Evolutionary conservation across 2,113 vertebrate species (phyloP), one percentile per base, ranked within the genome.

Genomic region (Pseudolaguvia tuberculata): DNA sequence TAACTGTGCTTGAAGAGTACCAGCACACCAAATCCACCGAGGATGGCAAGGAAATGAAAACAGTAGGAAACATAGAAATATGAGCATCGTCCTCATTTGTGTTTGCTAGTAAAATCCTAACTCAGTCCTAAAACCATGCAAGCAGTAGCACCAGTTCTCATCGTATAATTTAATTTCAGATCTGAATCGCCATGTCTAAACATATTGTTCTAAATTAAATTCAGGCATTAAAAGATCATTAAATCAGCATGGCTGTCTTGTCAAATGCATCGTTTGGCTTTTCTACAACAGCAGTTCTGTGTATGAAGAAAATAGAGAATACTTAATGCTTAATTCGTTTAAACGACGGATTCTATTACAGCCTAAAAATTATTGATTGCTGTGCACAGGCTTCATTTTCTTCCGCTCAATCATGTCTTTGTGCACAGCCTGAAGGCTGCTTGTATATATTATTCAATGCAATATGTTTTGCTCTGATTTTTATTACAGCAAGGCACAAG

Each of bases 1-100:
- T 78, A 79, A 81, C 77, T 52, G 45, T 70, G 77, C 74, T 78
- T 82, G 77, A 82, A 78, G 63, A 74, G 77, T 79, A 81, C 81
- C 81, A 82, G 68, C 70, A 75, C 77, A 53, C 68, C 75, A 73
- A 79, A 82, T 82, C 81, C 51, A 27, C 72, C 77, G 70, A 48
- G 58, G 50, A 52, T 68, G 55, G 55, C 12, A 25, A 61, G 70
- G 70, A 53, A 77, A 51, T 80, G 65, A 29, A 50, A 21, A 31
- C 59, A 65, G 42, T 58, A 57, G 21, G 45, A 51, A 42, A 73
- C 45, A 75, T 69, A 56, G 50, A 69, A 77, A 80, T 56, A 73
- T 67, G 55, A 47, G 27, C 42, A 51, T 51, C n/a, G 47, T 51
- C 61, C 65, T 35, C 42, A 13, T 62, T 72, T 68, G 55, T 50